Evolutionary conservation across 2,888 invertebrate species (phyloP).

Genomic region (Tholera decimalis): DNA sequence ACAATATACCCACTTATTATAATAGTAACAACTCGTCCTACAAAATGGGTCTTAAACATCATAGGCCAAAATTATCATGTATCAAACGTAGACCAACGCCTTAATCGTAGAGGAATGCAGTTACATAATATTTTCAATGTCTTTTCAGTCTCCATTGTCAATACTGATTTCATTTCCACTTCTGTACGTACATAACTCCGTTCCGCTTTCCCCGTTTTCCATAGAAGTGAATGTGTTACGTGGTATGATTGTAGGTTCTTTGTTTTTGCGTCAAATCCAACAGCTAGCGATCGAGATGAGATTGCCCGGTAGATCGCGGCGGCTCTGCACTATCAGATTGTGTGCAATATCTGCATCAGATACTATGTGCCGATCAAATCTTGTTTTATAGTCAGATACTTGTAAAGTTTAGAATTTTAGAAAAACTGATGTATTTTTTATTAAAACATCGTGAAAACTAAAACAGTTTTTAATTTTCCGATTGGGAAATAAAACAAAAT

Average conservation of each 20-base stretch:
- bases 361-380: slow-evolving; percentile 9
- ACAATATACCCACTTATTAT: no score
- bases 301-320: slow-evolving; percentile 35
- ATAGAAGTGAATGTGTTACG: slow-evolving; percentile 1
- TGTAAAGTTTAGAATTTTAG: no score
- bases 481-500: no score
- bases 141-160: neutral
- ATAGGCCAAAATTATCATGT: neutral
- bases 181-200: neutral
- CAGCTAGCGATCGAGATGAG: slow-evolving; percentile 37
- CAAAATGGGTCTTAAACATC: no score
- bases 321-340: slow-evolving; percentile 37
- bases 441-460: no score
- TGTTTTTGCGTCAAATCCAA: slow-evolving; percentile 37
- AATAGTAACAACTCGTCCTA: neutral
- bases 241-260: slow-evolving; percentile 32
- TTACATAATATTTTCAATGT: neutral
- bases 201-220: neutral
- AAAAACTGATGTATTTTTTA: no score
- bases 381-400: neutral
- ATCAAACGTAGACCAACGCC: neutral
- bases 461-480: no score
- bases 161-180: slow-evolving; percentile 5
- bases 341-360: slow-evolving; percentile 11
- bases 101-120: neutral